Evolutionary conservation across 1,140 invertebrate genomes (phyloP), one percentile per base, ranked within the genome.

Genomic region (Trichoplusia ni): DNA sequence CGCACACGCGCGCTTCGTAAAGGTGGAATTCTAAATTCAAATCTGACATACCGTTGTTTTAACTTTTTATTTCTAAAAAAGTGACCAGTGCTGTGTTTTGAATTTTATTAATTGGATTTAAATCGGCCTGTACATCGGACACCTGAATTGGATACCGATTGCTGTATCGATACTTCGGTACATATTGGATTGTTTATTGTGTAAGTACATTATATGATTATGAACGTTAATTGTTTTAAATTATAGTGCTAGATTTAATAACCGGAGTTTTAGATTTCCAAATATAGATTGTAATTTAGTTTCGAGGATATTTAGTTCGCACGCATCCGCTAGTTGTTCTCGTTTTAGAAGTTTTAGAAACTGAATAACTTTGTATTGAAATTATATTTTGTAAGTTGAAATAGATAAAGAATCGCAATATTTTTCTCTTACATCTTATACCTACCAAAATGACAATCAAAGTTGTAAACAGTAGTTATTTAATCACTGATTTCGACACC

Each of bases 41-140:
- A 73, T 69, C 16, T 69, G 29, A 69, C 67, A 66, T 69, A 61
- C 13, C 33, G 64, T 67, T 40, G 37, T 74, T 74, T 74, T 69
- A 66, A 61, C 66, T 66, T 65, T 42, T 58, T 49, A 71, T 35
- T 47, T 67, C 68, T 67, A 51, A 31, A 62, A 37, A 71, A 76
- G 82, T 84, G 80, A 67, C 60, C 73, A 79, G 80, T 84, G 80
- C 58, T 76, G 71, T 79, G 67, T 38, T 54, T 74, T 69, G 60
- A 60, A 70, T 64, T 71, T 70, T 53, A 23, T 13, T 42, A 58
- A 58, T 70, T 73, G 44, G 58, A 73, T 69, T 31, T 42, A 51
- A 58, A 58, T 42, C 37, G 35, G 25, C 16, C 14, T 71, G 69
- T 75, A 63, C 58, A 54, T 62, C 18, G 19, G 38, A 64, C 60